Conservation (phyloP, 2,888 invertebrate species). For the Athalia rosae region DNA sequence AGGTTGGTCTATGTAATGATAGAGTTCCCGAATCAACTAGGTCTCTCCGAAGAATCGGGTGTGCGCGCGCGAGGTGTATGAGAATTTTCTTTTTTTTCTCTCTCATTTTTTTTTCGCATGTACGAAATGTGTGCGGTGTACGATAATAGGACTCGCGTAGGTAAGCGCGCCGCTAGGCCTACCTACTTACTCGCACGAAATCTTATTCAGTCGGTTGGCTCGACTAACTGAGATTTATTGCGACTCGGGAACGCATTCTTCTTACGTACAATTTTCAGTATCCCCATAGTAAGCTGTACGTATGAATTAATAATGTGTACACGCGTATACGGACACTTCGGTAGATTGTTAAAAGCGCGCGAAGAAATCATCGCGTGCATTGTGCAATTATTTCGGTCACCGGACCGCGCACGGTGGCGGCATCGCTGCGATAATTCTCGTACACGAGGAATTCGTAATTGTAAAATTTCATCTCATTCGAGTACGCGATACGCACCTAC, state of each 20-base stretch:
- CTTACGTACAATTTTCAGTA: neutral
- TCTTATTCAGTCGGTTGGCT: conserved; percentile 22
- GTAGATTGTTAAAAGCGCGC: too few species aligned
- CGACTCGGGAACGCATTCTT: conserved; percentile 15
- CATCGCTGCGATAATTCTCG: too few species aligned
- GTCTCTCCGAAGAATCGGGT: too few species aligned
- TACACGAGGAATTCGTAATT: too few species aligned
- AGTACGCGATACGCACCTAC: too few species aligned
- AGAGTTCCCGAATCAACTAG: too few species aligned
- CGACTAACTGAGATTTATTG: conserved; percentile 38
- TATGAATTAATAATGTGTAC: neutral
- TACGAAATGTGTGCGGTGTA: neutral
- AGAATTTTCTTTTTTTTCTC: neutral
- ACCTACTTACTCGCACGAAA: conserved; percentile 33
- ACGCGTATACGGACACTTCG: neutral
- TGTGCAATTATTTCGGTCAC: too few species aligned
- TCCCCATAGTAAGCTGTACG: neutral
- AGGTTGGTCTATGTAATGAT: too few species aligned
- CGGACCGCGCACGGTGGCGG: too few species aligned
- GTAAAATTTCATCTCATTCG: too few species aligned
- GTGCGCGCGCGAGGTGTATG: too few species aligned
- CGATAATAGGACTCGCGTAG: neutral
- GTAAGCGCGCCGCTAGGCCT: conserved; percentile 3
- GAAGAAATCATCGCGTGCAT: neutral
- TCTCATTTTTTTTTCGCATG: neutral